Percentiles rank a stretch among this genome's conserved stretches.
These are phyloP conservation scores for Rhinella marina DNA, from an alignment of 2,797 vertebrate species.

Conservation along the genomic window DNA sequence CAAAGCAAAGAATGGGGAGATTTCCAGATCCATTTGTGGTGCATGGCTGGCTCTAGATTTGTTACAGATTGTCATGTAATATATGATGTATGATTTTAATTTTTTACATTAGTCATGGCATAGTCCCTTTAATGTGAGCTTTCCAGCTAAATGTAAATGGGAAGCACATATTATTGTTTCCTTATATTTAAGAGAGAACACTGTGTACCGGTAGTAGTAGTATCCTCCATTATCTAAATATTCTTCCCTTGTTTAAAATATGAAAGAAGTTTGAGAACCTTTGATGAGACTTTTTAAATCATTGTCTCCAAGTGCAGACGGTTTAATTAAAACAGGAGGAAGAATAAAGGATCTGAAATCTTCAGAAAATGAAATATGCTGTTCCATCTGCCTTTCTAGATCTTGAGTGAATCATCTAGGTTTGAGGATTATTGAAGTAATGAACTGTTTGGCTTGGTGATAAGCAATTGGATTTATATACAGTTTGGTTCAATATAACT, in stretches of 20 bases:
- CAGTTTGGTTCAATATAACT: neutral
- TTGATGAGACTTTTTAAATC: constrained; percentile 37
- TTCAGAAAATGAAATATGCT: constrained; percentile 21
- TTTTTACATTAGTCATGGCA: too few relatives aligned
- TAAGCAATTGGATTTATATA: neutral
- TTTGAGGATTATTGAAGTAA: constrained; percentile 30
- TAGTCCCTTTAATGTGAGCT: neutral
- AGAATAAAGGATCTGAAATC: constrained; percentile 27
- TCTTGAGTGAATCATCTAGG: neutral
- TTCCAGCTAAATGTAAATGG: neutral
- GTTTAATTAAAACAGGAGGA: constrained; percentile 39
- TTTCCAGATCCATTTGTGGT: too few relatives aligned
- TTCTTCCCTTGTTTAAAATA: neutral
- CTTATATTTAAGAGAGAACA: neutral
- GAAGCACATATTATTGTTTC: neutral
- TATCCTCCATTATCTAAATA: neutral
- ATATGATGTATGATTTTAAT: too few relatives aligned
- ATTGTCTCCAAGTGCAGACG: neutral
- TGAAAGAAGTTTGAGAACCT: constrained; percentile 29
- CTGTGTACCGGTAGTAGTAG: neutral
- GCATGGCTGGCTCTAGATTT: too few relatives aligned
- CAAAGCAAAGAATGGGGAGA: too few relatives aligned
- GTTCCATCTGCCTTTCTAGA: constrained; percentile 19
- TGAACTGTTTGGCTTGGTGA: neutral
- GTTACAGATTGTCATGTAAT: too few relatives aligned